Conservation (phyloP, 2,888 invertebrate species). For the Salpingus planirostris region DNA sequence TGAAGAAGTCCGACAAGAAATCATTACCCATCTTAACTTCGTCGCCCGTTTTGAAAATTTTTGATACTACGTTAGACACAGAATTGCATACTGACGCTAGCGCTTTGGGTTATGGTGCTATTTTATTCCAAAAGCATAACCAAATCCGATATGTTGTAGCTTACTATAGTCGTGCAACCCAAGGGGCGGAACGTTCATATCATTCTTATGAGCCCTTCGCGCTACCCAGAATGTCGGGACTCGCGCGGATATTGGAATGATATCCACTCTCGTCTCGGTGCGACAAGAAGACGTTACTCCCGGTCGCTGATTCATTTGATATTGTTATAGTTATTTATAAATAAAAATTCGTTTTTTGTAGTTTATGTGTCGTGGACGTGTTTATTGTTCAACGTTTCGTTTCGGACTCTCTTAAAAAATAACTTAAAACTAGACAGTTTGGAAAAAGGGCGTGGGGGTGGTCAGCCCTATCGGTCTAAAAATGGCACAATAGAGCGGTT, state of each 20-base stretch:
- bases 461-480: too few relatives aligned
- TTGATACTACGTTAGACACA: constrained; percentile 13
- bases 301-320: constrained; percentile 24
- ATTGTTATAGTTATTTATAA: constrained; percentile 18
- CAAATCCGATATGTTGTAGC: constrained; percentile 11
- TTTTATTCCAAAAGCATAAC: constrained; percentile 16
- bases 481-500: too few relatives aligned
- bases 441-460: too few relatives aligned
- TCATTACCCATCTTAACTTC: constrained; percentile 10
- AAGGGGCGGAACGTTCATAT: constrained; percentile 17
- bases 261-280: too few relatives aligned
- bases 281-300: constrained; percentile 22
- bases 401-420: too few relatives aligned
- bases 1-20: constrained; percentile 5
- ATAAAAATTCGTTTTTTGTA: too few relatives aligned
- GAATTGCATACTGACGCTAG: constrained; percentile 22
- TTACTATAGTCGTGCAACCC: constrained; percentile 20
- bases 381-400: too few relatives aligned
- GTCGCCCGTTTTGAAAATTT: constrained; percentile 16
- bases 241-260: constrained; percentile 23
- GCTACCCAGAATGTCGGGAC: too few relatives aligned
- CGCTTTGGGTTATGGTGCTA: constrained; percentile 15
- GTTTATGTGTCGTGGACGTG: too few relatives aligned
- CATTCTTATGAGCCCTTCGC: constrained; percentile 26
- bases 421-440: too few relatives aligned